Evolutionary conservation across 2,797 vertebrate genomes (phyloP).

Genomic region (Meda fulgida): DNA sequence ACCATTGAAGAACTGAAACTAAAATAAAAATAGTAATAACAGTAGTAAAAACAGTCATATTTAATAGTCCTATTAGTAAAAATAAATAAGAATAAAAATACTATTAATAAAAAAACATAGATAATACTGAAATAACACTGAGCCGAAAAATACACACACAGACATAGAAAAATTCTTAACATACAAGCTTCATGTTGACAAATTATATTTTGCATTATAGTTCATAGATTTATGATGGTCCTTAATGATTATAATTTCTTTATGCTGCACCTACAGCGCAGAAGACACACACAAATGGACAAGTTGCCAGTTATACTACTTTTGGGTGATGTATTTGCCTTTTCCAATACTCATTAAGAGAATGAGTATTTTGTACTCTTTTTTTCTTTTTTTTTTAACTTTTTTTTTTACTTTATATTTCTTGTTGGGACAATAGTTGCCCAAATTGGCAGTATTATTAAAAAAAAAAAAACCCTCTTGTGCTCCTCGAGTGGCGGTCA

Average conservation of each 20-base stretch:
- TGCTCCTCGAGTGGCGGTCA: not conserved
- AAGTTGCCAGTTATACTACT: not conserved
- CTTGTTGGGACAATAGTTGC: not conserved
- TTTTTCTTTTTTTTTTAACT: too few relatives aligned
- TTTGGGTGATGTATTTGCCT: not conserved
- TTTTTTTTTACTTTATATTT: not conserved
- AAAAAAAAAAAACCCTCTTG: not conserved
- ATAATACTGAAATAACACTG: too few relatives aligned
- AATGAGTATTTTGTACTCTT: too few relatives aligned
- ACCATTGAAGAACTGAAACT: too few relatives aligned
- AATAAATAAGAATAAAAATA: not conserved
- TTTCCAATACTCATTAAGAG: not conserved
- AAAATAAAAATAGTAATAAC: too few relatives aligned
- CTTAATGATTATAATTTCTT: not conserved
- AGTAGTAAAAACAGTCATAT: too few relatives aligned
- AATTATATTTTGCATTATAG: not conserved
- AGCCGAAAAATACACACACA: not conserved
- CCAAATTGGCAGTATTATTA: too few relatives aligned
- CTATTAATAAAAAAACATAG: not conserved
- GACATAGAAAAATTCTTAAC: not conserved
- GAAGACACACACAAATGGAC: not conserved
- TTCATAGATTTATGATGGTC: not conserved
- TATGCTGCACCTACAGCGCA: not conserved
- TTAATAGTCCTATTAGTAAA: too few relatives aligned
- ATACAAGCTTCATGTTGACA: slow-evolving; percentile 3